Conservation (phyloP, 30 jellyfish, hydroid and myxozoan species). For the Aurelia sp. region DNA sequence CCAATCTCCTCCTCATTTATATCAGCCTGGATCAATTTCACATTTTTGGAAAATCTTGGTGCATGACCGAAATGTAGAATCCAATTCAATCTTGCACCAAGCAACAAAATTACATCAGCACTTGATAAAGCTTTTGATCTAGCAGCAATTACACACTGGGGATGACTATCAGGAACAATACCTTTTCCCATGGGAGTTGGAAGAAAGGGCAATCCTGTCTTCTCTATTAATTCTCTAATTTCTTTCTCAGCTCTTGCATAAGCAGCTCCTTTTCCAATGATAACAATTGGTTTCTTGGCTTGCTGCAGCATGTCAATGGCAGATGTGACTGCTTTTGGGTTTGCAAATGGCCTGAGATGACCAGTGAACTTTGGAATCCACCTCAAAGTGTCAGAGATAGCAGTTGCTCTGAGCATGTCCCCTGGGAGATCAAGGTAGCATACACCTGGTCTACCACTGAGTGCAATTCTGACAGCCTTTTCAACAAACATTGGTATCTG, state of each 20-base stretch:
- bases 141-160: conserved; percentile 85
- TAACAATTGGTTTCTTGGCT: conserved; percentile 63
- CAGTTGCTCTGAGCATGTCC: conserved; percentile 58
- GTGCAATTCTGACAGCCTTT: conserved; percentile 73
- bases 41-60: conserved; percentile 66
- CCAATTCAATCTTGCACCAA: conserved; percentile 90
- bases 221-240: conserved; percentile 56
- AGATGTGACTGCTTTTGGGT: conserved; percentile 44
- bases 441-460: conserved; percentile 89
- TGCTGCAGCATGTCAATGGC: conserved; percentile 45
- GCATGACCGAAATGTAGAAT: conserved; percentile 83
- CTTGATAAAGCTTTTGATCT: conserved; percentile 77
- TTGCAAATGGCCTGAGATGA: conserved; percentile 44
- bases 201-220: conserved; percentile 76
- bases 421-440: conserved; percentile 85
- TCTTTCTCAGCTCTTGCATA: conserved; percentile 75
- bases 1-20: conserved; percentile 80
- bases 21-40: conserved; percentile 77
- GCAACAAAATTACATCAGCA: conserved; percentile 80
- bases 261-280: conserved; percentile 80
- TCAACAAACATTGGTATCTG: conserved; percentile 81
- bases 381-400: neutral
- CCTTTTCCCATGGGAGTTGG: conserved; percentile 98
- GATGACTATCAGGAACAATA: conserved; percentile 78
- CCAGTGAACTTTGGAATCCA: conserved; percentile 24